Percentiles rank a stretch among this genome's conserved stretches.
Conservation (phyloP, 2,797 vertebrate genomes). For the Rhinella marina region DNA sequence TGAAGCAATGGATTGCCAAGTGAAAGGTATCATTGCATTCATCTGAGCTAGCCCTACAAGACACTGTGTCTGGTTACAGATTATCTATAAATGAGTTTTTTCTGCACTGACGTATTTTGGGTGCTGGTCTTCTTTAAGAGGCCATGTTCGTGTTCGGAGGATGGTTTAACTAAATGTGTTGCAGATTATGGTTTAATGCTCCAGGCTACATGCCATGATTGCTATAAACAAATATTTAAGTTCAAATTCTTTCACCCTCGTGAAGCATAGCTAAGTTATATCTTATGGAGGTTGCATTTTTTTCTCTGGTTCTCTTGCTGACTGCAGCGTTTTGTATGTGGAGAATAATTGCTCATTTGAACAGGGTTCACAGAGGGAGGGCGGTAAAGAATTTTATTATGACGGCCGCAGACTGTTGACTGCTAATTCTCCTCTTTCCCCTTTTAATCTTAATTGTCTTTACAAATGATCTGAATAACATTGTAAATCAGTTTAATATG, state of each 20-base stretch:
- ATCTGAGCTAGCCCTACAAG: no score
- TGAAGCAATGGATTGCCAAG: no score
- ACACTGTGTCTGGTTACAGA: no score
- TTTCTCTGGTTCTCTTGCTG: conserved; percentile 68
- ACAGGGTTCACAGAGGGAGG: conserved; percentile 60
- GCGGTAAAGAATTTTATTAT: conserved; percentile 57
- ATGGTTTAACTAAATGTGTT: conserved; percentile 68
- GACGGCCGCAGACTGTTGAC: conserved; percentile 53
- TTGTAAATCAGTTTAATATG: conserved; percentile 15
- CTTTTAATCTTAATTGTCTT: conserved; percentile 14
- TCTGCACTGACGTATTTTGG: neutral
- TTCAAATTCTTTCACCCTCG: conserved; percentile 70
- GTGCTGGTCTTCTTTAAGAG: neutral
- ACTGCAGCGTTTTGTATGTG: conserved; percentile 64
- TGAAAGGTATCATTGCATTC: no score
- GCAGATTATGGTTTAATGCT: conserved; percentile 71
- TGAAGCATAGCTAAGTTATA: conserved; percentile 69
- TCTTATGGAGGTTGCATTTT: conserved; percentile 65
- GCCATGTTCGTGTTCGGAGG: conserved; percentile 66
- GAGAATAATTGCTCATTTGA: conserved; percentile 68
- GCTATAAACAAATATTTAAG: conserved; percentile 71
- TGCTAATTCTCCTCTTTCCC: neutral
- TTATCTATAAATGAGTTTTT: neutral
- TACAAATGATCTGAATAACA: neutral
- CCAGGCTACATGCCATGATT: conserved; percentile 72